phyloP scores from a whole-genome alignment of 2,797 vertebrate species.

The Lacerta bilineata region DNA sequence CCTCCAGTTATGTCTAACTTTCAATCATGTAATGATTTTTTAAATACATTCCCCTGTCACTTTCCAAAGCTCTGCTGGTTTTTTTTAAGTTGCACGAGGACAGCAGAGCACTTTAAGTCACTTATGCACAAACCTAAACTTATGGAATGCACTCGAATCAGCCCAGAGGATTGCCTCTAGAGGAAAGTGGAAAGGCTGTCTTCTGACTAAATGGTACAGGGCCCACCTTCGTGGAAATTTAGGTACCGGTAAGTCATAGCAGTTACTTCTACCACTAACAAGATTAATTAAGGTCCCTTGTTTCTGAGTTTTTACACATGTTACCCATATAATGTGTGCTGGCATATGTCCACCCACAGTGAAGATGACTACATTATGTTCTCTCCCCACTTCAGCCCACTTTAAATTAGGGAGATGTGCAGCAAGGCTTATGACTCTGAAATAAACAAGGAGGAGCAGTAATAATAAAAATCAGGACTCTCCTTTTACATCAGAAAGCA shows the following conservation, averaged over 20 bases:
- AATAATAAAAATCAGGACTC: neutral
- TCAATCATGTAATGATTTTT: too few relatives aligned
- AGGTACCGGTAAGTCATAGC: too few relatives aligned
- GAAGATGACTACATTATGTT: neutral
- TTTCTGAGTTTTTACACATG: neutral
- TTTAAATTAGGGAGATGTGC: neutral
- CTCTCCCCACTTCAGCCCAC: neutral
- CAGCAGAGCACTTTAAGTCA: too few relatives aligned
- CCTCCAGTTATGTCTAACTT: too few relatives aligned
- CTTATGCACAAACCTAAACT: too few relatives aligned
- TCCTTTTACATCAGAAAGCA: neutral
- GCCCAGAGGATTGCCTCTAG: too few relatives aligned
- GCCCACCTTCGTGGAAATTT: neutral
- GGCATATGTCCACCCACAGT: neutral
- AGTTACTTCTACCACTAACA: neutral
- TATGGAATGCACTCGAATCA: too few relatives aligned
- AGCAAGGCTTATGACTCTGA: neutral
- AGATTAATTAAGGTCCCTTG: neutral
- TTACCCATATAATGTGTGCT: neutral
- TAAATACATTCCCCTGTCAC: too few relatives aligned
- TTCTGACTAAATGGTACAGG: neutral
- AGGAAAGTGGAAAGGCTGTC: neutral
- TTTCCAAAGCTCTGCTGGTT: too few relatives aligned
- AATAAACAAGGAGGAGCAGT: neutral
- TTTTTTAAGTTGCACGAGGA: too few relatives aligned